Evolutionary conservation across 2,888 invertebrate genomes (phyloP).

Genomic region (Sipha maydis): DNA sequence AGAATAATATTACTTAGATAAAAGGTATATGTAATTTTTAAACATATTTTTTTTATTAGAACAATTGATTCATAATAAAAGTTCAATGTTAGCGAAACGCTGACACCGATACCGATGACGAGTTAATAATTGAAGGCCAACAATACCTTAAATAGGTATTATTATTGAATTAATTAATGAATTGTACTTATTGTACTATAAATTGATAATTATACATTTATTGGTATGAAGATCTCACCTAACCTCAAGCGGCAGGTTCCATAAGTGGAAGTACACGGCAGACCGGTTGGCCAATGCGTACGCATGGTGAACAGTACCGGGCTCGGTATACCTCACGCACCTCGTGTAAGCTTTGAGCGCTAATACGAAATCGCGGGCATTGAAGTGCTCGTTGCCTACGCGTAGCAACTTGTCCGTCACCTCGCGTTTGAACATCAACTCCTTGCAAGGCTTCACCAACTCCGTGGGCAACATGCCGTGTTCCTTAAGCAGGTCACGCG

Average conservation of each 20-base stretch:
- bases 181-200: too few relatives aligned
- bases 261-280: background rate
- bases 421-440: too few relatives aligned
- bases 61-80: constrained; percentile 6
- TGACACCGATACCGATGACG: too few relatives aligned
- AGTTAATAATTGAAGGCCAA: too few relatives aligned
- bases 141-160: too few relatives aligned
- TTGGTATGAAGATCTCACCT: too few relatives aligned
- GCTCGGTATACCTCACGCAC: background rate
- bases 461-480: background rate
- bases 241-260: too few relatives aligned
- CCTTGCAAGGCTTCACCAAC: background rate
- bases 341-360: background rate
- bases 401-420: background rate
- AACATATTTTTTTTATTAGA: constrained; percentile 23
- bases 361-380: background rate
- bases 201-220: too few relatives aligned
- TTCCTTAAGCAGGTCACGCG: background rate
- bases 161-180: too few relatives aligned
- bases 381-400: background rate
- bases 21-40: constrained; percentile 16
- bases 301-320: background rate
- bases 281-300: background rate
- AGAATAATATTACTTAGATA: constrained; percentile 10
- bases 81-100: constrained; percentile 5